Evolutionary conservation across 2,888 invertebrate species (phyloP).

Genomic region (Phortica magna): DNA sequence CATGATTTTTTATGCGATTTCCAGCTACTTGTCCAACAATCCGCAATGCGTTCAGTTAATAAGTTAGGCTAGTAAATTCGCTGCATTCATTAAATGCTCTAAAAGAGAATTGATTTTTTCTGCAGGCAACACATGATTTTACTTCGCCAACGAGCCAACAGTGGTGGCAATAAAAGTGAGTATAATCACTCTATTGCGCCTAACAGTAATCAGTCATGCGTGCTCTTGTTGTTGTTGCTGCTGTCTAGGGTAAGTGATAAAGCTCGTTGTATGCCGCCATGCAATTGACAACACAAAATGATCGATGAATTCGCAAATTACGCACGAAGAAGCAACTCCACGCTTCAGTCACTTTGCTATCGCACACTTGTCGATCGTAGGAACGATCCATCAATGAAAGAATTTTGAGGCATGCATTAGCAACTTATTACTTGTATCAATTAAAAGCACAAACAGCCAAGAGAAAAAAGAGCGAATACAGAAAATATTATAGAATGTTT

Average conservation of each 20-base stretch:
- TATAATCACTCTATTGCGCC: neutral
- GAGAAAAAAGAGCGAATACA: neutral
- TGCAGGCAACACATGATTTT: neutral
- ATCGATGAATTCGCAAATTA: constrained; percentile 20
- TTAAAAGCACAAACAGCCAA: neutral
- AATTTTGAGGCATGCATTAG: constrained; percentile 16
- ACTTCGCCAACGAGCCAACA: neutral
- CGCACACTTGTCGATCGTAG: neutral
- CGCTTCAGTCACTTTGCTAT: constrained; percentile 2
- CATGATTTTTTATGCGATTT: too few species aligned
- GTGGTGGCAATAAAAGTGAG: neutral
- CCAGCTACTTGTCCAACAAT: too few species aligned
- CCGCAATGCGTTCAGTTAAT: too few species aligned
- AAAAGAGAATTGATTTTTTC: neutral
- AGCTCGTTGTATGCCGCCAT: neutral
- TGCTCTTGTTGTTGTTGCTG: neutral
- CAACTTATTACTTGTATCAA: constrained; percentile 2
- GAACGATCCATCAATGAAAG: constrained; percentile 24
- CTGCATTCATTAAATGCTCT: neutral
- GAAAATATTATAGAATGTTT: neutral
- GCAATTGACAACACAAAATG: constrained; percentile 14
- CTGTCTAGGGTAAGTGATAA: neutral
- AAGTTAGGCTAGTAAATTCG: neutral
- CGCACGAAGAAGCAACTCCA: neutral
- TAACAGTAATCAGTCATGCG: neutral